These are phyloP conservation scores for Oreochromis aureus DNA, from an alignment of 2,113 vertebrate species.

Conservation along the genomic window DNA sequence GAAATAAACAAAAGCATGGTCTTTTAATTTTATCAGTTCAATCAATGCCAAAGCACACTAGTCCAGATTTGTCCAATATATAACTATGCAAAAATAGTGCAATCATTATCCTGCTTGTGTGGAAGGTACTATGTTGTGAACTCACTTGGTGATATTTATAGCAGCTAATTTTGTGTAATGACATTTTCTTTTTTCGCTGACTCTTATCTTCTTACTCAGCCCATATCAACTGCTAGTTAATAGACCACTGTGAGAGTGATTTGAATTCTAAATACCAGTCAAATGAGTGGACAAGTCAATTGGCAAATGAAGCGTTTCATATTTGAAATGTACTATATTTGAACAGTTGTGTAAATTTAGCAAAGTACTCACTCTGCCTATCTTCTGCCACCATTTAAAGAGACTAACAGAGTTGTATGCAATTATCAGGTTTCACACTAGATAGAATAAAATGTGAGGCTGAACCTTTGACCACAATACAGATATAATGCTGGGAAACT, in stretches of 20 bases:
- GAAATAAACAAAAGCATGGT: not conserved
- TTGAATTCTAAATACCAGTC: slow-evolving; percentile 34
- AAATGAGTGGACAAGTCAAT: not conserved
- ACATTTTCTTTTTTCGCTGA: slow-evolving; percentile 51
- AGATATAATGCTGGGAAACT: not conserved
- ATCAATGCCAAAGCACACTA: not conserved
- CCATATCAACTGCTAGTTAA: slow-evolving; percentile 44
- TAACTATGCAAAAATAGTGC: not conserved
- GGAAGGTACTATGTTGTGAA: not conserved
- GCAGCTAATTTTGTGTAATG: slow-evolving; percentile 44
- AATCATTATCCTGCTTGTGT: slow-evolving; percentile 8
- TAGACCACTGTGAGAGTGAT: slow-evolving; percentile 36
- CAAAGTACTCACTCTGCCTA: not conserved
- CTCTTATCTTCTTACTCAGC: slow-evolving; percentile 13
- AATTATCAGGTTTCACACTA: not conserved
- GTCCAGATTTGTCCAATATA: not conserved
- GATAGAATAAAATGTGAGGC: not conserved
- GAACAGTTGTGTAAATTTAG: not conserved
- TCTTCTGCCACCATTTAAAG: not conserved
- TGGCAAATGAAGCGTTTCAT: slow-evolving; percentile 12
- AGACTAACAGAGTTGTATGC: too few species aligned
- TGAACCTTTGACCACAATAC: not conserved
- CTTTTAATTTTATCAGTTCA: not conserved
- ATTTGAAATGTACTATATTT: not conserved
- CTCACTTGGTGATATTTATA: slow-evolving; percentile 53